Base-by-base conservation (phyloP, 1,140 invertebrate genomes). In the Zaprionus kolodkinae region DNA sequence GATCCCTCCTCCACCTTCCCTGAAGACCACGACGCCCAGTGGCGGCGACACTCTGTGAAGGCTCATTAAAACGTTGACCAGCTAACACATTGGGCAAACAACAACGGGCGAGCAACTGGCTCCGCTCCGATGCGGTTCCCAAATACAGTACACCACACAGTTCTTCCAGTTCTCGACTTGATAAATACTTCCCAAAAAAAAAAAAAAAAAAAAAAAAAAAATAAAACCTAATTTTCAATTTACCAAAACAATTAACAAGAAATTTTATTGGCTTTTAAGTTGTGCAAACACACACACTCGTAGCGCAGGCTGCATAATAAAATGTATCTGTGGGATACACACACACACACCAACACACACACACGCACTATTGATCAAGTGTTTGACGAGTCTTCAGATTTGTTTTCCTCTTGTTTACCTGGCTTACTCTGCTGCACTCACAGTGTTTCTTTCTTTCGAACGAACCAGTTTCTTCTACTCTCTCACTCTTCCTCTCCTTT, bases 241-340 rank as follows among this genome's bases (percentile, higher is more conserved):
- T 89, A 89, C 85, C 75, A 77, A 89, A 89, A 73, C 86, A 89
- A 89, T 89, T 89, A 89, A 89, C 85, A 89, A 71, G 76, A 85
- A 80, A 89, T 89, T 89, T 89, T 89, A 89, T 89, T 89, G 85
- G 81, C 85, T 89, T 85, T 89, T 84, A 85, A 89, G 78, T 74
- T 79, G 78, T 72, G 78, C 81, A 89, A 89, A 89, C 81, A 89
- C n/a, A 21, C 21, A 21, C 21, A 21, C 78, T 56, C 63, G 30
- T 72, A 63, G 21, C 40, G 35, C 55, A 38, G 25, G 60, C 68
- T 76, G 78, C 85, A 90, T 79, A 83, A 76, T 88, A 88, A 88
- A 88, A 84, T 78, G 77, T 78, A 88, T 81, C 85, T 88, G 65
- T 81, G 59, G 54, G 68, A 81, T 69, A 81, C 69, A 56, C 59